Base-by-base conservation (phyloP, 2,113 vertebrate genomes). In the Pipa parva region DNA sequence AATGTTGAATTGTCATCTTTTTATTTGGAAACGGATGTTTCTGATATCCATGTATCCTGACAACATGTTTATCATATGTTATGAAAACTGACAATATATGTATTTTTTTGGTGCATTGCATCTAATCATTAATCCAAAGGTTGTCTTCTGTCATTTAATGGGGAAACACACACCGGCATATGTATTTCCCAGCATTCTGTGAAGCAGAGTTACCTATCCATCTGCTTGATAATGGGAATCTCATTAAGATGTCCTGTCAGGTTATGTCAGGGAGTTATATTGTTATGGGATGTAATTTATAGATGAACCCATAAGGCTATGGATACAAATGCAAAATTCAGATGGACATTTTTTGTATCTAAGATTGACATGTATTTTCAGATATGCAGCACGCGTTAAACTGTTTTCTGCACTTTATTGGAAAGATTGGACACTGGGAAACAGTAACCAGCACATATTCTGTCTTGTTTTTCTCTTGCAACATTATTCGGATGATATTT, bases 31-130 rank as follows among this genome's bases (percentile, higher is more conserved):
- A 20, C 8, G 18, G 17, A 50, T 22, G 48, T 24, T 50, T 8
- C 21, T 22, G 25, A 52, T 12, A 52, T n/a, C n/a, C n/a, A n/a
- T n/a, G n/a, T n/a, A 26, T 26, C 18, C 50, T 52, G 50, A 15
- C 50, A 52, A 56, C 31, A 31, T 29, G 18, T 29, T 56, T 18
- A 29, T 31, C 27, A 10, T 29, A 5, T 20, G 24, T 56, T 31
- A 56, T 56, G 17, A 31, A 56, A 31, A 7, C 27, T 56, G 52
- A 56, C 52, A 56, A 29, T 56, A 31, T 29, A 56, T 56, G 5
- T 15, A 21, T 49, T 21, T 49, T 6, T 56, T 29, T 54, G 25
- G 6, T 29, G 17, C 28, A 31, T 29, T 31, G 27, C 52, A 31
- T 56, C 15, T 31, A 31, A 18, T 56, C 52, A 56, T 31, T 8